Percentiles rank a stretch among this genome's conserved stretches.
Evolutionary conservation across 2,113 vertebrate species (phyloP).

Genomic region (Myrmecobius fasciatus): DNA sequence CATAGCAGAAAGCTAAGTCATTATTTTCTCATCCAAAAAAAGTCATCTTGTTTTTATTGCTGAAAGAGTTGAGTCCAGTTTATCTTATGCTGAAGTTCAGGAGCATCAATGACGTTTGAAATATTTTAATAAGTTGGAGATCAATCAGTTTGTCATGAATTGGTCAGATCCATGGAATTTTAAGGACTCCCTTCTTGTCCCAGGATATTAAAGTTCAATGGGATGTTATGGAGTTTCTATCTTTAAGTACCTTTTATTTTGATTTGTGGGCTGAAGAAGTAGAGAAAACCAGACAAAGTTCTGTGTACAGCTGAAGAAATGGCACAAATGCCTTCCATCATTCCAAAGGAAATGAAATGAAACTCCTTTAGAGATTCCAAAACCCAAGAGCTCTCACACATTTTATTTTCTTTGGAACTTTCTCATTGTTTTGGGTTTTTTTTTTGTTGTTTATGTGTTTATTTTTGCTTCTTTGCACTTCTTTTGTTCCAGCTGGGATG

Average conservation of each 20-base stretch:
- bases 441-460: background rate
- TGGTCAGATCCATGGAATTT: background rate
- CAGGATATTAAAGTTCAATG: constrained; percentile 19
- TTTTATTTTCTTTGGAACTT: constrained; percentile 12
- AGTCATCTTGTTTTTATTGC: background rate
- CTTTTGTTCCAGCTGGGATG: constrained; percentile 33
- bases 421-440: background rate
- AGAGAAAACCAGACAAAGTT: background rate
- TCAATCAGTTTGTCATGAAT: constrained; percentile 18
- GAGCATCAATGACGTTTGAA: background rate
- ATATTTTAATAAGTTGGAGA: background rate
- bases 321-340: background rate
- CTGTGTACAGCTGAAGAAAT: constrained; percentile 44
- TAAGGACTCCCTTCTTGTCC: constrained; percentile 20
- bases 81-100: constrained; percentile 15
- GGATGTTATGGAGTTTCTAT: constrained; percentile 11
- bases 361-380: constrained; percentile 27
- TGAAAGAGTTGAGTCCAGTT: background rate
- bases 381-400: background rate
- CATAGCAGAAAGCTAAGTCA: background rate
- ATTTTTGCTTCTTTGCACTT: background rate
- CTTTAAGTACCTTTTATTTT: constrained; percentile 5
- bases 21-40: background rate
- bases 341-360: constrained; percentile 35
- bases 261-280: background rate